Conservation (phyloP, 92 coral and sea anemone species). For the Galaxea fascicularis region DNA sequence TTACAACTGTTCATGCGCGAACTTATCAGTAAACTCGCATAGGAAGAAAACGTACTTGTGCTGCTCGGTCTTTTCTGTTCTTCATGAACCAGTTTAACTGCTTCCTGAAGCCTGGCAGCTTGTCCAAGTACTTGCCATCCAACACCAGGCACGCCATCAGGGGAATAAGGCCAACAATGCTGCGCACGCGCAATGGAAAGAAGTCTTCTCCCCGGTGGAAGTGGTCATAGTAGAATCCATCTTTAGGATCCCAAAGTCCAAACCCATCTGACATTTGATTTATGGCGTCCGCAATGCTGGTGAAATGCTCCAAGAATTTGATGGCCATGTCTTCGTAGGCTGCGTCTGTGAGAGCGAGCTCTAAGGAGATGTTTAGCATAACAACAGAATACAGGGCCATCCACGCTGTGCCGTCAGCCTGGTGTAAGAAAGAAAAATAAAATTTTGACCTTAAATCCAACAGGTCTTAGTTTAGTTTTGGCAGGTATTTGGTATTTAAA, state of each 20-base stretch:
- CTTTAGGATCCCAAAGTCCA: conserved; percentile 89
- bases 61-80: conserved; percentile 78
- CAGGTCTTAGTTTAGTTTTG: no score
- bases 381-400: conserved; percentile 89
- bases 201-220: conserved; percentile 43
- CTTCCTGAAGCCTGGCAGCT: conserved; percentile 82
- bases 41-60: conserved; percentile 53
- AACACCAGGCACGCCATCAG: conserved; percentile 82
- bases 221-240: conserved; percentile 92
- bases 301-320: conserved; percentile 92
- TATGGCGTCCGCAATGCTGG: conserved; percentile 90
- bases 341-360: conserved; percentile 79
- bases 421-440: background rate
- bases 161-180: conserved; percentile 88
- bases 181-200: conserved; percentile 84
- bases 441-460: no score
- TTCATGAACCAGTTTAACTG: conserved; percentile 89
- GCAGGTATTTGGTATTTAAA: no score
- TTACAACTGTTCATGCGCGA: no score
- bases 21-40: background rate
- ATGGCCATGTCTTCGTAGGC: conserved; percentile 92
- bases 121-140: conserved; percentile 75
- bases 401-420: conserved; percentile 99
- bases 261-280: conserved; percentile 86
- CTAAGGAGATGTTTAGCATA: conserved; percentile 89